Conservation (phyloP, 2,113 vertebrate species). For the Australoheros scitulus region DNA sequence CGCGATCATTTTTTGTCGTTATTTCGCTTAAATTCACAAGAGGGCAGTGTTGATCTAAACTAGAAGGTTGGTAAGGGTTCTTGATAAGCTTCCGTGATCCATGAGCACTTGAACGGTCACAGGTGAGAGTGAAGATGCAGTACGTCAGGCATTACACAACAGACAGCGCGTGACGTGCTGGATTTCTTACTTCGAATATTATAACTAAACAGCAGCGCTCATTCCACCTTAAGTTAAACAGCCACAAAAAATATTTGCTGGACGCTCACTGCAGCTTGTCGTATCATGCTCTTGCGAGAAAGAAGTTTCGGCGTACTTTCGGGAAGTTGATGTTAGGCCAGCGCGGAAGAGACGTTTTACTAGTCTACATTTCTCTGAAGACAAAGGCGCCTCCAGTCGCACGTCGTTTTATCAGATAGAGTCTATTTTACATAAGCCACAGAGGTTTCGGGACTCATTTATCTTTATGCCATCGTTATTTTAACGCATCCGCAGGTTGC, state of each 20-base stretch:
- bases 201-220: neutral
- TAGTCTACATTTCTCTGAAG: too few relatives aligned
- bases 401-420: neutral
- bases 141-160: neutral
- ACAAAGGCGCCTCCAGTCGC: neutral
- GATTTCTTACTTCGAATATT: neutral
- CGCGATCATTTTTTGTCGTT: neutral
- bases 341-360: neutral
- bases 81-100: neutral
- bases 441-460: neutral
- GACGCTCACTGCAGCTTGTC: neutral
- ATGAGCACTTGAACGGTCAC: too few relatives aligned
- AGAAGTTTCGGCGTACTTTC: conserved; percentile 12
- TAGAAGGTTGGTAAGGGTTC: neutral
- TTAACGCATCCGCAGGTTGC: neutral
- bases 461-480: neutral
- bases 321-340: neutral
- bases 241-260: neutral
- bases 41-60: neutral
- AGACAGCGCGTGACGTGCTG: neutral
- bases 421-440: neutral
- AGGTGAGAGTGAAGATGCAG: neutral
- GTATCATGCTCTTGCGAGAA: neutral
- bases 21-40: neutral
- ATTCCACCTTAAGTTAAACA: neutral